Evolutionary conservation across 1,140 invertebrate genomes (phyloP).

Genomic region (Caenorhabditis remanei): DNA sequence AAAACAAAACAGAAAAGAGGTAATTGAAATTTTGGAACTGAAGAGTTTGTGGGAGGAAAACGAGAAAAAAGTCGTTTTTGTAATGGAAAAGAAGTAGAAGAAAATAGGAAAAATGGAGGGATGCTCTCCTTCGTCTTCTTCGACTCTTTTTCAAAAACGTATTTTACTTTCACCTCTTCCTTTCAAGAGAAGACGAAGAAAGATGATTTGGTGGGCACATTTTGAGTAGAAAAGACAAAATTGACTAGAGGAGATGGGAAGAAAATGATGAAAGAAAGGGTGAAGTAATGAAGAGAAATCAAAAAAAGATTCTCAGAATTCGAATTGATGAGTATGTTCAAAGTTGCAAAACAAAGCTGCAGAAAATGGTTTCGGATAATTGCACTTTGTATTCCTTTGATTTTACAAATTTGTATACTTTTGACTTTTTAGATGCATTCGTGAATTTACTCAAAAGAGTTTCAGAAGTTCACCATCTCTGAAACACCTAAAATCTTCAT

Average conservation of each 20-base stretch:
- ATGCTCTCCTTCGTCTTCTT: not conserved
- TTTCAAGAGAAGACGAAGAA: slow-evolving; percentile 47
- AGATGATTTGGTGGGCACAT: slow-evolving; percentile 43
- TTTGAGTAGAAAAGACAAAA: not conserved
- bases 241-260: slow-evolving; percentile 24
- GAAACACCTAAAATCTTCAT: too few relatives aligned
- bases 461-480: too few relatives aligned
- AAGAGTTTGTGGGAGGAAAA: not conserved
- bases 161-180: slow-evolving; percentile 39
- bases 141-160: slow-evolving; percentile 5
- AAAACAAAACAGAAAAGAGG: not conserved
- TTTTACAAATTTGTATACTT: too few relatives aligned
- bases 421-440: too few relatives aligned
- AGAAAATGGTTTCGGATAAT: too few relatives aligned
- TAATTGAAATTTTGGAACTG: slow-evolving; percentile 20
- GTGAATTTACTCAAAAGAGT: too few relatives aligned
- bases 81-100: slow-evolving; percentile 6
- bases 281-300: not conserved
- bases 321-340: not conserved
- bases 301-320: not conserved
- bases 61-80: not conserved
- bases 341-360: too few relatives aligned
- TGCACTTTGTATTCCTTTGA: too few relatives aligned
- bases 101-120: not conserved
- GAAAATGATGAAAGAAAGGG: not conserved